Percentiles rank a stretch among this genome's conserved stretches.
Evolutionary conservation across 2,113 vertebrate genomes (phyloP).

Genomic region (Struthidea cinerea): DNA sequence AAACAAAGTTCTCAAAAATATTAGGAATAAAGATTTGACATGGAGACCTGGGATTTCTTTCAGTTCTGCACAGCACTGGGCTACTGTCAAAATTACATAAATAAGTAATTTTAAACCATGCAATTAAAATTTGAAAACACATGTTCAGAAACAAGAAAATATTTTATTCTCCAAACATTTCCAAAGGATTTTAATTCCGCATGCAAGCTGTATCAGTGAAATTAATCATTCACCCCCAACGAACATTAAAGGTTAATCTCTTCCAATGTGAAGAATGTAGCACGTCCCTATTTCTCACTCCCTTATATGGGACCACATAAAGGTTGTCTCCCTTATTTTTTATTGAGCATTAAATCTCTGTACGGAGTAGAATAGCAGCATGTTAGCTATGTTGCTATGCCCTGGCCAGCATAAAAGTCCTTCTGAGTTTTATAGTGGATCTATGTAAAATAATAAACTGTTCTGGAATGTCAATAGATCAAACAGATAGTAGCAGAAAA

Average conservation of each 20-base stretch:
- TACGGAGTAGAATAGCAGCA: background rate
- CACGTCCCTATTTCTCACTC: background rate
- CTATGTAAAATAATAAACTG: background rate
- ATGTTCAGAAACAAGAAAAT: background rate
- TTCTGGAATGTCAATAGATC: background rate
- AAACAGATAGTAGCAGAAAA: background rate
- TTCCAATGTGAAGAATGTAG: background rate
- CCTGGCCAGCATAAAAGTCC: background rate
- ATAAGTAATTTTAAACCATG: background rate
- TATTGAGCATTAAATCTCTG: background rate
- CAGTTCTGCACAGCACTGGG: background rate
- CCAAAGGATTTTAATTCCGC: background rate
- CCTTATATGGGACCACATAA: background rate
- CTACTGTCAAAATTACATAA: background rate
- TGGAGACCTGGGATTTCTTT: background rate
- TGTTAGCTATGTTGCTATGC: background rate
- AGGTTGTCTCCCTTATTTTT: background rate
- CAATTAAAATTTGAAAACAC: background rate
- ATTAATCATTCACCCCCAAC: background rate
- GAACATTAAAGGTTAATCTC: background rate
- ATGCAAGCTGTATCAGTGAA: background rate
- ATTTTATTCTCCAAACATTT: background rate
- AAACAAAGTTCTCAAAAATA: background rate
- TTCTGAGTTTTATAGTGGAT: background rate
- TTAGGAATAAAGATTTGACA: background rate